Conservation (phyloP, 1,140 invertebrate genomes). For the Asbolus verrucosus region DNA sequence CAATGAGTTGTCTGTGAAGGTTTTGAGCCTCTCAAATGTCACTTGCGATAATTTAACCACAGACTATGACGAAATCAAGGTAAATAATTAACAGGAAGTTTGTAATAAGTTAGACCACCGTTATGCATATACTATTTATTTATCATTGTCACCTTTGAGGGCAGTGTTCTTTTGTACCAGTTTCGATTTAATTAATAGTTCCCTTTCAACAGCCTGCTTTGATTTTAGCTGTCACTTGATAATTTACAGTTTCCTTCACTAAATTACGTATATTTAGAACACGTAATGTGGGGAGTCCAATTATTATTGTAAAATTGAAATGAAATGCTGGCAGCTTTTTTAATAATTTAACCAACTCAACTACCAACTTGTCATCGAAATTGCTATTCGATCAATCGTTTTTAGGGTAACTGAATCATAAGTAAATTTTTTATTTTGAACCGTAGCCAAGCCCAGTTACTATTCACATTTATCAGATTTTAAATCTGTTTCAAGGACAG, state of each 20-base stretch:
- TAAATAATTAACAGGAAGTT: too few species aligned
- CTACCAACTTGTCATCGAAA: neutral
- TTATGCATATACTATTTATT: neutral
- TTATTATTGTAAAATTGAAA: neutral
- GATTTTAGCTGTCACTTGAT: constrained; percentile 4
- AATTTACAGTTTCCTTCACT: constrained; percentile 4
- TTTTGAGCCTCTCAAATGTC: too few species aligned
- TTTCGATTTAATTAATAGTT: constrained; percentile 6
- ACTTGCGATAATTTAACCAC: too few species aligned
- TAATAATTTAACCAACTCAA: neutral
- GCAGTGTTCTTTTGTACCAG: constrained; percentile 1
- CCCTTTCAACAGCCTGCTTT: neutral
- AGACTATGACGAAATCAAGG: too few species aligned
- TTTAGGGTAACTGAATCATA: too few species aligned
- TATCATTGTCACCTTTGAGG: constrained; percentile 1
- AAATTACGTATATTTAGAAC: constrained; percentile 5
- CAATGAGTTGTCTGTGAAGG: too few species aligned
- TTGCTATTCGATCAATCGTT: neutral
- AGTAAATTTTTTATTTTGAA: neutral
- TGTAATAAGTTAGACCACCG: neutral
- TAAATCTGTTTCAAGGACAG: constrained; percentile 1
- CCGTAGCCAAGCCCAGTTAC: neutral
- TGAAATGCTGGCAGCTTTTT: neutral
- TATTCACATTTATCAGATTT: neutral
- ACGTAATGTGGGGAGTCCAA: neutral